Percentiles rank a stretch among this genome's conserved stretches.
Evolutionary conservation across 2,797 vertebrate species (phyloP).

Genomic region (Pipistrellus kuhlii): DNA sequence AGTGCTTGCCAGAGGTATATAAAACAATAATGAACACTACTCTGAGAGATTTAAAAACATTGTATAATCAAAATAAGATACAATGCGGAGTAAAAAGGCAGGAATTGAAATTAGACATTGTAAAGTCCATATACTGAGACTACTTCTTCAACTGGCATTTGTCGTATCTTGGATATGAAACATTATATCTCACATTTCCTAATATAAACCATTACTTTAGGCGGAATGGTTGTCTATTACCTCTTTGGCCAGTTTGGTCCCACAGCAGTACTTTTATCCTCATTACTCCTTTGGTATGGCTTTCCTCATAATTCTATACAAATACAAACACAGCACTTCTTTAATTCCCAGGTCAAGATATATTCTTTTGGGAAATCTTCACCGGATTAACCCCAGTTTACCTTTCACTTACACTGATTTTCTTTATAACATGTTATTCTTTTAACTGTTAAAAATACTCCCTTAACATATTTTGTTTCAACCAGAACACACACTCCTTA

Average conservation of each 20-base stretch:
- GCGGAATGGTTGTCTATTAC: constrained; percentile 22
- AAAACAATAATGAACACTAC: constrained; percentile 1
- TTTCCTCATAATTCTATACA: background rate
- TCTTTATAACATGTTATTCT: background rate
- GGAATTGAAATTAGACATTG: background rate
- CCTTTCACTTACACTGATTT: background rate
- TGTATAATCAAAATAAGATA: background rate
- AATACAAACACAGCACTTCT: background rate
- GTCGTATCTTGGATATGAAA: background rate
- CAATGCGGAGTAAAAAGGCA: background rate
- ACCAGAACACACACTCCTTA: background rate
- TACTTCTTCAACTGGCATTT: background rate
- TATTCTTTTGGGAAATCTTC: background rate
- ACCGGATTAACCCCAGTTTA: background rate
- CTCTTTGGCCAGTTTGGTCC: background rate
- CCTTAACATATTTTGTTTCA: background rate
- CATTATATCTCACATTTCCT: background rate
- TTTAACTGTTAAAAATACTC: constrained; percentile 14
- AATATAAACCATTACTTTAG: background rate
- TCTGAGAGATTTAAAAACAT: background rate
- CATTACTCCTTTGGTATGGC: background rate
- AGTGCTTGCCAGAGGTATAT: background rate
- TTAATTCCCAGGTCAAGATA: constrained; percentile 48
- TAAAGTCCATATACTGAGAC: background rate
- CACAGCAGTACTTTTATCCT: background rate